Conservation (phyloP, 2,797 vertebrate species). For the Hafferia zeledoni region DNA sequence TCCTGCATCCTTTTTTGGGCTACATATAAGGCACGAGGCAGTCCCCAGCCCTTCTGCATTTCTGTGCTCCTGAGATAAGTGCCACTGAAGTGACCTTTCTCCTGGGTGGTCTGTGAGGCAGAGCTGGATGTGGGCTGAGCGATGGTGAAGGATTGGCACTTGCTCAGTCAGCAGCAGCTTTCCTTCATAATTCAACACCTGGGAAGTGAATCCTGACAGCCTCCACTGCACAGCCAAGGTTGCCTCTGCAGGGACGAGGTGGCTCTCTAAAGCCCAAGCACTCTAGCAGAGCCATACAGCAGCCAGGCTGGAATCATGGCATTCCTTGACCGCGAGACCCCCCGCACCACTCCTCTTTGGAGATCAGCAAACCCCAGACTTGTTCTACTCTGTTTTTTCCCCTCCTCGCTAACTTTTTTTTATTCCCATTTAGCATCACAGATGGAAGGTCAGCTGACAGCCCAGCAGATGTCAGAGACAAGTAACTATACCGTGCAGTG, state of each 20-base stretch:
- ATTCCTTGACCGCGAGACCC: not conserved
- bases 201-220: not conserved
- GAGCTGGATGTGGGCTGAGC: not conserved
- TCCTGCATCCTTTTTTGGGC: not conserved
- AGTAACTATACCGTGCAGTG: conserved; percentile 86
- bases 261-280: not conserved
- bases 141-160: not conserved
- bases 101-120: accelerated
- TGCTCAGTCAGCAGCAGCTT: not conserved
- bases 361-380: not conserved
- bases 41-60: not conserved
- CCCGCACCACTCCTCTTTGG: accelerated
- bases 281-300: not conserved
- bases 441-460: conserved; percentile 82
- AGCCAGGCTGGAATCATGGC: accelerated
- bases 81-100: not conserved
- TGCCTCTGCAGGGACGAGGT: not conserved
- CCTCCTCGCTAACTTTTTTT: conserved; percentile 78
- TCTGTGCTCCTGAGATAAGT: not conserved
- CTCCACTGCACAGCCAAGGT: not conserved
- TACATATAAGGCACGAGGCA: not conserved
- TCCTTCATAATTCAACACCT: not conserved
- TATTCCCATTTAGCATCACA: conserved; percentile 84
- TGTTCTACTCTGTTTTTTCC: not conserved
- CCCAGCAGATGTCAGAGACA: conserved; percentile 87